phyloP scores from a whole-genome alignment of 1,140 invertebrate species.

The Teleopsis dalmanni region DNA sequence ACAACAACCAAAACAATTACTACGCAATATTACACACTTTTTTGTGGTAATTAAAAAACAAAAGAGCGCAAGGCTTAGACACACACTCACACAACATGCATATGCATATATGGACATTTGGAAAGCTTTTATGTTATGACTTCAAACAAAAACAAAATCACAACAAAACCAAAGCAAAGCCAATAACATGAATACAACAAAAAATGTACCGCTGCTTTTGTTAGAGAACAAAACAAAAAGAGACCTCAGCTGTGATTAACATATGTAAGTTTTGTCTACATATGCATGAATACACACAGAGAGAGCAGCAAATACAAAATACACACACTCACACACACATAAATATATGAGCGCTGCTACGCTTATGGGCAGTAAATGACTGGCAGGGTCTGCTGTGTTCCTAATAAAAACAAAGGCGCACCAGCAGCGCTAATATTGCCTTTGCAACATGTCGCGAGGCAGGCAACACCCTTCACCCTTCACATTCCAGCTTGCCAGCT shows the following conservation, averaged over 20 bases:
- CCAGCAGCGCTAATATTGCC: background rate
- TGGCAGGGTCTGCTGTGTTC: no score
- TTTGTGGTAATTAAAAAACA: background rate
- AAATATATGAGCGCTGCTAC: background rate
- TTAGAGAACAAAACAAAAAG: background rate
- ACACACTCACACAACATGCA: no score
- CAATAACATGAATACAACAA: background rate
- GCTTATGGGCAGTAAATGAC: no score
- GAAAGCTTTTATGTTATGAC: no score
- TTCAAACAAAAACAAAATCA: background rate
- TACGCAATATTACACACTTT: constrained; percentile 7
- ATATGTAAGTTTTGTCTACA: background rate
- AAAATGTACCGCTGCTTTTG: background rate
- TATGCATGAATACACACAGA: background rate
- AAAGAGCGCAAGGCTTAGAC: background rate
- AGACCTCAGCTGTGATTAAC: background rate
- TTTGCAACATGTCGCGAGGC: background rate
- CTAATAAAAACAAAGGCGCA: no score
- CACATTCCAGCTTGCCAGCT: background rate
- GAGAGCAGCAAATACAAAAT: background rate
- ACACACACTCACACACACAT: constrained; percentile 5
- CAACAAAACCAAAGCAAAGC: background rate
- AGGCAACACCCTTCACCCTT: background rate
- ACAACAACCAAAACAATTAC: constrained; percentile 10
- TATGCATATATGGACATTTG: no score